Evolutionary conservation across 1,140 invertebrate species (phyloP), one percentile per base, ranked within the genome.

Genomic region (Amphibalanus amphitrite): DNA sequence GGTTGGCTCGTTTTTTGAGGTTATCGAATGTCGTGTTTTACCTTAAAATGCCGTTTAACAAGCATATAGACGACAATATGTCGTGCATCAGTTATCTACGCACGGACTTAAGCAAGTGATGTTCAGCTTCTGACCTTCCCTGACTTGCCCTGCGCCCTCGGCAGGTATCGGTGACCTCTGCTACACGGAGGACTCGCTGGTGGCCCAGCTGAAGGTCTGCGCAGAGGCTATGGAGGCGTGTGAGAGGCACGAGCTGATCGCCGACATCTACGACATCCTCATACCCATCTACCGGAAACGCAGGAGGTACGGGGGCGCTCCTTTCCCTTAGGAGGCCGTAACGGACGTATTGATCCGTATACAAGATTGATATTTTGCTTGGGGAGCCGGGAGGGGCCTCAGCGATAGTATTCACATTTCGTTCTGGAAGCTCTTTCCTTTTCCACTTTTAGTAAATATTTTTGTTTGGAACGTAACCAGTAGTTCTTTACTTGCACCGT

Each of bases 181-280:
- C 76, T 95, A 95, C 78, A 91, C 90, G 8, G 90, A 93, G 78
- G 86, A 88, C 75, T 85, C 88, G 67, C 82, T 95, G 20, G 81
- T 95, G 20, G 89, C 92, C 74, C 90, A 93, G 78, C 81, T 95
- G 29, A 90, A 93, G 80, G 80, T 87, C 65, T 94, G 91, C 76
- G 89, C 90, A 0, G 85, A 89, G 65, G 88, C 85, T 76, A 80
- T 97, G 4, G 88, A 94, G 76, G 87, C 89, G 77, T 90, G 91
- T 3, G 93, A 97, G 79, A 82, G 95, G 71, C 97, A 92, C 78
- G 95, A 98, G 83, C 83, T 94, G 29, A 83, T 97, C 0, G 90
- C 91, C 0, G 89, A 92, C 73, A 80, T 98, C 3, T 97, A 95
- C 78, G 87, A 91, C 71, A 84, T 98, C 25, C 88, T 95, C 68